A percentile compares a stretch with the other conserved stretches of the same genome.
Conservation (phyloP, 2,797 vertebrate species). For the Cyprinodon diabolis region DNA sequence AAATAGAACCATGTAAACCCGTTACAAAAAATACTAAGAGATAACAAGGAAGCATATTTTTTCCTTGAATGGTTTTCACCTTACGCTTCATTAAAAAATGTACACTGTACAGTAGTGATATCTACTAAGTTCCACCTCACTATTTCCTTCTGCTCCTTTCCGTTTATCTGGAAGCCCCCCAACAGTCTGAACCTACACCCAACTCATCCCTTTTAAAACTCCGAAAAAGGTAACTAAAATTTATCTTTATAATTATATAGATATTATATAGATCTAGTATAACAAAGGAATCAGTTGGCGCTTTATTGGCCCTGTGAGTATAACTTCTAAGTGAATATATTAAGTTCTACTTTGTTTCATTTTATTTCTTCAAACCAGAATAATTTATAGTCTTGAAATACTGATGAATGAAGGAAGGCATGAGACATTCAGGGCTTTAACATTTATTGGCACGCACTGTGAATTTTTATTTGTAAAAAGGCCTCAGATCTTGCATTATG, state of each 20-base stretch:
- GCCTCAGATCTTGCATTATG: background rate
- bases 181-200: constrained; percentile 21
- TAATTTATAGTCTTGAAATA: background rate
- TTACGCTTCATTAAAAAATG: background rate
- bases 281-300: too few species aligned
- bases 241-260: constrained; percentile 10
- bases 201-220: constrained; percentile 14
- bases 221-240: constrained; percentile 4
- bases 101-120: constrained; percentile 9
- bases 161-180: constrained; percentile 11
- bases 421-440: background rate
- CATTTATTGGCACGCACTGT: background rate
- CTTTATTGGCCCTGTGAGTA: background rate
- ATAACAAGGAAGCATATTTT: too few species aligned
- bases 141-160: constrained; percentile 5
- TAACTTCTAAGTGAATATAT: background rate
- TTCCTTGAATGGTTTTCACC: too few species aligned
- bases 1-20: too few species aligned
- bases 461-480: background rate
- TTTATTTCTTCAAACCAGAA: background rate
- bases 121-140: constrained; percentile 10
- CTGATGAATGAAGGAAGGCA: background rate
- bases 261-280: too few species aligned
- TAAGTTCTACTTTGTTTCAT: background rate
- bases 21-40: too few species aligned